These are phyloP conservation scores for Halocynthia aurantium DNA, from an alignment of 23 tunicate species.

Conservation along the genomic window DNA sequence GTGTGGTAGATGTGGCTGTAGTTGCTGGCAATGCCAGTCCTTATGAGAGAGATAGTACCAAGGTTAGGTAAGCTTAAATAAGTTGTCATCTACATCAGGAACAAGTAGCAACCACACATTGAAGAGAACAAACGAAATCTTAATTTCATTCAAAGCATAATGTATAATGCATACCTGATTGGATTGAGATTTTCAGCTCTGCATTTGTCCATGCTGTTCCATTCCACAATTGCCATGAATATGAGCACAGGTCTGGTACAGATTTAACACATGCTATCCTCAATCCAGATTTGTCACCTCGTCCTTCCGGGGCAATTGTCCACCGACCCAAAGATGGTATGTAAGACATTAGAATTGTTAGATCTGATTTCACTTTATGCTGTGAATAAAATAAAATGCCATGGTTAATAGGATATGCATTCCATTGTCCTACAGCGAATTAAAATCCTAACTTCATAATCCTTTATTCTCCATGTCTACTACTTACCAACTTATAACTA, in stretches of 20 bases:
- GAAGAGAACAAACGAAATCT: no score
- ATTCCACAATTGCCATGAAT: slow-evolving; percentile 19
- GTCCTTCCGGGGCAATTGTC: slow-evolving; percentile 4
- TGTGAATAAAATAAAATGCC: not conserved
- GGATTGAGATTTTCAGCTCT: not conserved
- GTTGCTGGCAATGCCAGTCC: not conserved
- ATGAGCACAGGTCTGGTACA: slow-evolving; percentile 9
- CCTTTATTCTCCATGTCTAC: no score
- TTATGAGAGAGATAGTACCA: not conserved
- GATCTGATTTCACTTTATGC: not conserved
- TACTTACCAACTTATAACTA: slow-evolving; percentile 9
- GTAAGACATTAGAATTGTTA: not conserved
- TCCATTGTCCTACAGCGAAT: no score
- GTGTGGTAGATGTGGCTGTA: not conserved
- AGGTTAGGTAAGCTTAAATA: no score
- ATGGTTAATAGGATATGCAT: no score
- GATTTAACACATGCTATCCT: slow-evolving; percentile 8
- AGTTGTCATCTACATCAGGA: no score
- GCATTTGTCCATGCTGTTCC: slow-evolving; percentile 10
- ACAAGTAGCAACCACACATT: no score
- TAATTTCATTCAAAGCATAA: no score
- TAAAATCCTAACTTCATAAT: no score
- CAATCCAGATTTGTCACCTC: slow-evolving; percentile 3
- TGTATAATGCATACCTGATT: no score
- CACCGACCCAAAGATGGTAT: slow-evolving; percentile 13